Conservation (phyloP, 2,888 invertebrate genomes). For the Tenthredo amoena region DNA sequence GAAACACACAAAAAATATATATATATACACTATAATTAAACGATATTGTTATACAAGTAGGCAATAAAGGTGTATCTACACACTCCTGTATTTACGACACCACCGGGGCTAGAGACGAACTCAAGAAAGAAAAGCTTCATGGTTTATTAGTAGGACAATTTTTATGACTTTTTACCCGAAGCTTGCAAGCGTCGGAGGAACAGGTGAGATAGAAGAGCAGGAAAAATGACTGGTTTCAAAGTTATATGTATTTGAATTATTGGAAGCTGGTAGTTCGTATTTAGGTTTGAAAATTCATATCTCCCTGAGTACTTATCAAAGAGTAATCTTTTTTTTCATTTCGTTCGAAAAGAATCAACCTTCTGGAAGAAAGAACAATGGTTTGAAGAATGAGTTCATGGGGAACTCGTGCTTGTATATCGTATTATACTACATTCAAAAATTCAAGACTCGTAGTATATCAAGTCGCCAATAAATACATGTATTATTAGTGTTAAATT, state of each 20-base stretch:
- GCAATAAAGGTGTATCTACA: background rate
- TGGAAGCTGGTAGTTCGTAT: too few relatives aligned
- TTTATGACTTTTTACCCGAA: background rate
- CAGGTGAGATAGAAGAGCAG: background rate
- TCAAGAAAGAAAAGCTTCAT: background rate
- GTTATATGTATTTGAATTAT: too few relatives aligned
- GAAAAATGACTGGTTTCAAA: background rate
- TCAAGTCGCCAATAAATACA: too few relatives aligned
- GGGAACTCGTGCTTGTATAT: too few relatives aligned
- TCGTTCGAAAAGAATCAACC: too few relatives aligned
- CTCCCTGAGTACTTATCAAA: too few relatives aligned
- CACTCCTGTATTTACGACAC: background rate
- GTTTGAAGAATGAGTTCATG: too few relatives aligned
- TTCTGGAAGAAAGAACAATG: too few relatives aligned
- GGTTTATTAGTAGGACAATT: background rate
- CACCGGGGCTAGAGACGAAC: background rate
- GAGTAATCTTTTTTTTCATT: too few relatives aligned
- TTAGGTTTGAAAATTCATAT: background rate
- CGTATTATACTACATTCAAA: too few relatives aligned
- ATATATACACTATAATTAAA: background rate
- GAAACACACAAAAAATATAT: background rate
- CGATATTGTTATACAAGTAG: slow-evolving; percentile 19
- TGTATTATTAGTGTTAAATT: too few relatives aligned
- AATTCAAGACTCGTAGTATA: too few relatives aligned
- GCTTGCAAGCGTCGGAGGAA: background rate